phyloP scores from a whole-genome alignment of 2,888 invertebrate species.

The Ctena decussata region DNA sequence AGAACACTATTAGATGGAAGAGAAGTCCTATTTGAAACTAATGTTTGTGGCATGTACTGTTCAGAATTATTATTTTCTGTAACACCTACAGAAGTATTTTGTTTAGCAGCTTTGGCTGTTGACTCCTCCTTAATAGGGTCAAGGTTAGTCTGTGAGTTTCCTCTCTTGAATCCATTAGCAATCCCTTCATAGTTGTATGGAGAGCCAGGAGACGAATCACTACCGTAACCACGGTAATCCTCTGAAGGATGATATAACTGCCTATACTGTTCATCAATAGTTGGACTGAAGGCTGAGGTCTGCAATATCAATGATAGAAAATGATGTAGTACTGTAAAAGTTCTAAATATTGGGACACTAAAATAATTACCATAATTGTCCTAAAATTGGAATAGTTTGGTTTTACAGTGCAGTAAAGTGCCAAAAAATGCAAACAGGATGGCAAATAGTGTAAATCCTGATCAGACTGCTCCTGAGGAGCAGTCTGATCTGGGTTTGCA shows the following conservation, averaged over 20 bases:
- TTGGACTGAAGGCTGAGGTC: constrained; percentile 82
- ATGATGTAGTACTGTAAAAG: no score
- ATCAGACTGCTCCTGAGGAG: no score
- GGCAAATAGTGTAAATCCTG: no score
- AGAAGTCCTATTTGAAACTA: not conserved
- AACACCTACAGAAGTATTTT: not conserved
- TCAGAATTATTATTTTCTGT: constrained; percentile 35
- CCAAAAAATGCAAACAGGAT: no score
- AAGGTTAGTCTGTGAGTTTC: constrained; percentile 53
- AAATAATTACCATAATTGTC: no score
- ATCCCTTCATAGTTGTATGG: constrained; percentile 24
- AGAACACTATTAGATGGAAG: not conserved
- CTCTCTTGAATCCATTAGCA: constrained; percentile 35
- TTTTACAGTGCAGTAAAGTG: no score
- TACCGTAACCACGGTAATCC: constrained; percentile 72
- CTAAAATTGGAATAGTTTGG: no score
- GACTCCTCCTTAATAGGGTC: constrained; percentile 72
- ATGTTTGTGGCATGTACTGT: not conserved
- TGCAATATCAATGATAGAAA: no score
- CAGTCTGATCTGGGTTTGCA: no score
- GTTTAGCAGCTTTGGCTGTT: not conserved
- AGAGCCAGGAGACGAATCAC: constrained; percentile 56
- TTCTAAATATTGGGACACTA: no score
- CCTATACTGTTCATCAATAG: constrained; percentile 79
- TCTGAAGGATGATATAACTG: constrained; percentile 81